Percentiles rank a stretch among this genome's conserved stretches.
Evolutionary conservation across 2,888 invertebrate species (phyloP).

Genomic region (Micoletzkya japonica): DNA sequence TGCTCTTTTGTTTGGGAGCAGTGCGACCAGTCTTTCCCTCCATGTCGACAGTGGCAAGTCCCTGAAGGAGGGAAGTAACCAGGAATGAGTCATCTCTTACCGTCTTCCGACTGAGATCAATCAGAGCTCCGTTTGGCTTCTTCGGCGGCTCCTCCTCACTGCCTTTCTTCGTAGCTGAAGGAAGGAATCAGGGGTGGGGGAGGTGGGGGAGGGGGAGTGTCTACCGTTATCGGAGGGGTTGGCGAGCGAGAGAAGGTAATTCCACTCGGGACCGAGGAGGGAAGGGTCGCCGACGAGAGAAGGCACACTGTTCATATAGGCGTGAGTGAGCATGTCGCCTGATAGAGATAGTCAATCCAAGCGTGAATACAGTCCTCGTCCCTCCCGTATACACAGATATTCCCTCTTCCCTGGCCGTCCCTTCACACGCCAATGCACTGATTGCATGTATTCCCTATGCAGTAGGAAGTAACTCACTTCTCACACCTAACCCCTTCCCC

Average conservation of each 20-base stretch:
- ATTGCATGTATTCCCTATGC: neutral
- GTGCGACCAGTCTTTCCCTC: too few species aligned
- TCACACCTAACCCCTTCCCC: too few species aligned
- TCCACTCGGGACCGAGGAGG: neutral
- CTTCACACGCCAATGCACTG: neutral
- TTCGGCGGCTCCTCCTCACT: neutral
- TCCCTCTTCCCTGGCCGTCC: too few species aligned
- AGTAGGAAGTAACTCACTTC: neutral
- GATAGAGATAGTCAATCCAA: too few species aligned
- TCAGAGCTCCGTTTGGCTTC: conserved; percentile 21
- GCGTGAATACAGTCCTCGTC: too few species aligned
- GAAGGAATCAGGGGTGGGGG: neutral
- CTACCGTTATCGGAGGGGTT: neutral
- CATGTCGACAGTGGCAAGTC: neutral
- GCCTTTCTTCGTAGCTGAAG: neutral
- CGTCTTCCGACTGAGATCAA: conserved; percentile 38
- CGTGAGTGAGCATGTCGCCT: too few species aligned
- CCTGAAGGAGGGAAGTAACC: conserved; percentile 3
- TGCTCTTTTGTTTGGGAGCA: neutral
- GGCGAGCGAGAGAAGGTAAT: conserved; percentile 5
- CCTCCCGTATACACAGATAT: too few species aligned
- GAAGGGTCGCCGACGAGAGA: neutral
- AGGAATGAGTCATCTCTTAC: conserved; percentile 20
- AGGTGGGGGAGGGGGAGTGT: neutral
- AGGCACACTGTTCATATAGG: too few species aligned